Percentiles rank a stretch among this genome's conserved stretches.
Evolutionary conservation across 2,888 invertebrate genomes (phyloP).

Genomic region (Galerucella nymphaeae): DNA sequence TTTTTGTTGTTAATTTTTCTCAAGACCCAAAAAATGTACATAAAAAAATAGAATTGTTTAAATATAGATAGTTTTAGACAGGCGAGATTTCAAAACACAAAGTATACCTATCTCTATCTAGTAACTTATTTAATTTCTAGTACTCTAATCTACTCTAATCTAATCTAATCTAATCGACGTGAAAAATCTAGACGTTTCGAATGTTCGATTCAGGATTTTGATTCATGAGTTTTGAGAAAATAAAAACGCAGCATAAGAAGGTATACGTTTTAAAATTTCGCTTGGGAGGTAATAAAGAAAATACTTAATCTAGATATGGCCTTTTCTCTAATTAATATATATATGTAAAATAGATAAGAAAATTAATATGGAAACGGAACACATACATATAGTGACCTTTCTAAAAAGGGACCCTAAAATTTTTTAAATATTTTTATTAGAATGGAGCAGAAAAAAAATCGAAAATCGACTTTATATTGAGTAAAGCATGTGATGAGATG

Average conservation of each 20-base stretch:
- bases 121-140: too few species aligned
- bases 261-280: not conserved
- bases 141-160: too few species aligned
- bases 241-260: not conserved
- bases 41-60: not conserved
- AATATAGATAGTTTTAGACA: not conserved
- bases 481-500: not conserved
- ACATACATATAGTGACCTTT: conserved; percentile 27
- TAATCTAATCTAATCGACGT: too few species aligned
- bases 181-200: too few species aligned
- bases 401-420: conserved; percentile 25
- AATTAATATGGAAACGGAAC: conserved; percentile 21
- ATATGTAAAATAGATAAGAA: conserved; percentile 15
- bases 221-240: too few species aligned
- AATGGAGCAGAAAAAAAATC: not conserved
- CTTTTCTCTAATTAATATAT: conserved; percentile 21
- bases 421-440: conserved; percentile 28
- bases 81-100: not conserved
- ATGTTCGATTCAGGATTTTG: too few species aligned
- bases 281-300: not conserved
- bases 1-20: not conserved
- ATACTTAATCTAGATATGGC: conserved; percentile 16
- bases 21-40: not conserved
- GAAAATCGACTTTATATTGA: not conserved
- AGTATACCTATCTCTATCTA: too few species aligned